phyloP scores from a whole-genome alignment of 2,888 invertebrate genomes.

The Athripsodes cinereus region DNA sequence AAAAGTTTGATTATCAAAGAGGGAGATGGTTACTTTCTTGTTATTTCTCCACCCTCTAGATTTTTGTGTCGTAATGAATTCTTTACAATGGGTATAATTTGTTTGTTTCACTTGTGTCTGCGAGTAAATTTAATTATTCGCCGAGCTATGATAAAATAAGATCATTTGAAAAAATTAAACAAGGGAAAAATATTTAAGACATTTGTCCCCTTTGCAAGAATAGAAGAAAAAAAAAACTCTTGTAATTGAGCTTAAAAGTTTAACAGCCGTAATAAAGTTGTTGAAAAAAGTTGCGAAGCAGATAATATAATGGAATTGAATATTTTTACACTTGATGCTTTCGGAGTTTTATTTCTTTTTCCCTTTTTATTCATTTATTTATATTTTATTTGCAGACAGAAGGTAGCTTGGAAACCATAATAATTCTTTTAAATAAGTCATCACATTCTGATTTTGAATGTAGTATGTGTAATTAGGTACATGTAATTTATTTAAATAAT shows the following conservation, averaged over 20 bases:
- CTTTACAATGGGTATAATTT: conserved; percentile 1
- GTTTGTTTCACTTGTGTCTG: background rate
- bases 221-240: background rate
- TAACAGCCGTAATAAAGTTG: background rate
- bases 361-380: background rate
- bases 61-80: background rate
- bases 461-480: too few relatives aligned
- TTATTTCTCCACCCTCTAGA: background rate
- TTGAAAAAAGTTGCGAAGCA: background rate
- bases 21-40: background rate
- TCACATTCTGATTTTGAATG: too few relatives aligned
- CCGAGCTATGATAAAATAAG: conserved; percentile 1
- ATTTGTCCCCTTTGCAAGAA: background rate
- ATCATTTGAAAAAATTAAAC: background rate
- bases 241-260: conserved; percentile 2
- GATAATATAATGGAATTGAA: background rate
- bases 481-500: too few relatives aligned
- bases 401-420: too few relatives aligned
- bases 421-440: too few relatives aligned
- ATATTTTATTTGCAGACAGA: too few relatives aligned
- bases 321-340: background rate
- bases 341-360: background rate
- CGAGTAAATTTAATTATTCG: background rate
- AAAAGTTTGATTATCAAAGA: background rate
- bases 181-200: background rate